These are phyloP conservation scores for Caenorhabditis sinica DNA, from an alignment of 2,888 invertebrate genomes.

Conservation along the genomic window DNA sequence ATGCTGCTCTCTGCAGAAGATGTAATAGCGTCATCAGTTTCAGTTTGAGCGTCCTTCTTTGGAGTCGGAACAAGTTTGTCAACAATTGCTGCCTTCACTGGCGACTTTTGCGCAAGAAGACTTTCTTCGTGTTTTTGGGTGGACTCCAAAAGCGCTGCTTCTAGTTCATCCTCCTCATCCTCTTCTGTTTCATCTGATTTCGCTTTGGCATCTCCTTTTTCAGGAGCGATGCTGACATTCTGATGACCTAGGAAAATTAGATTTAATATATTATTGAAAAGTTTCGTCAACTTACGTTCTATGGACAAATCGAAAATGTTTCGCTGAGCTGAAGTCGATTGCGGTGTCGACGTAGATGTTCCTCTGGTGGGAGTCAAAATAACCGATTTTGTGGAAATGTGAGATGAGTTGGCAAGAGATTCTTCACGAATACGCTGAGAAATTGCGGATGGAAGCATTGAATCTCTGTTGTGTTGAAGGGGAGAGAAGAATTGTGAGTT, in stretches of 20 bases:
- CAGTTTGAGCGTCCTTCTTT: constrained; percentile 53
- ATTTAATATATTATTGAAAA: not conserved
- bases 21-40: constrained; percentile 38
- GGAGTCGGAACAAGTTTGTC: not conserved
- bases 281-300: constrained; percentile 20
- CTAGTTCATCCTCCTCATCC: constrained; percentile 55
- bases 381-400: constrained; percentile 46
- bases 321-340: not conserved
- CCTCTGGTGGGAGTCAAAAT: constrained; percentile 45
- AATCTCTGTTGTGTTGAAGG: constrained; percentile 50
- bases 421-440: constrained; percentile 41
- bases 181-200: constrained; percentile 40
- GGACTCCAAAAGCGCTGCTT: constrained; percentile 55
- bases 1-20: constrained; percentile 33
- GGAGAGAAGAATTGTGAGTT: constrained; percentile 65
- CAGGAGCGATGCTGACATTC: not conserved
- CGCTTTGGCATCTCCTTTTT: not conserved
- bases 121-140: constrained; percentile 32
- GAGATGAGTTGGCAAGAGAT: constrained; percentile 32
- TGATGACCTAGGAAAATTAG: not conserved
- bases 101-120: constrained; percentile 12
- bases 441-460: constrained; percentile 39
- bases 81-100: constrained; percentile 12
- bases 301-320: constrained; percentile 15
- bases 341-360: not conserved